Conservation (phyloP, 2,113 vertebrate species). For the Podocnemis expansa region DNA sequence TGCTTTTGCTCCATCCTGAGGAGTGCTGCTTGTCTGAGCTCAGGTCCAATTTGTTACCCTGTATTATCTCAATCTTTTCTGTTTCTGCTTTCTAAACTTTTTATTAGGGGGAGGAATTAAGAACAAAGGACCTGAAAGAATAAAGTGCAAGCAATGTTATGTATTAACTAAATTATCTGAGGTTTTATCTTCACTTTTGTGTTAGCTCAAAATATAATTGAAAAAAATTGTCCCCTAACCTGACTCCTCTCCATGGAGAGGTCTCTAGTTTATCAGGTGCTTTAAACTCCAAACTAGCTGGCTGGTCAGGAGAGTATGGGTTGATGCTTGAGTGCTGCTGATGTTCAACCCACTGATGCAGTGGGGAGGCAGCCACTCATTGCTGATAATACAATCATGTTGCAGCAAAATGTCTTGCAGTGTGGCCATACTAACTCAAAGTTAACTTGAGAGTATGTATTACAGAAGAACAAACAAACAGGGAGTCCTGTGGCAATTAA, state of each 20-base stretch:
- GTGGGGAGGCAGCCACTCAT: background rate
- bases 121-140: background rate
- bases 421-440: too few relatives aligned
- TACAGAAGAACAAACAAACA: too few relatives aligned
- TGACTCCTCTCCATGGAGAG: background rate
- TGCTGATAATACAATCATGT: background rate
- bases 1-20: background rate
- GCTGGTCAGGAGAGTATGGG: background rate
- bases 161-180: background rate
- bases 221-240: background rate
- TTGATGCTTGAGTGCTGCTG: accelerated
- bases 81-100: background rate
- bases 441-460: too few relatives aligned
- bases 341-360: background rate
- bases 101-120: conserved; percentile 1
- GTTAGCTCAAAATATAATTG: background rate
- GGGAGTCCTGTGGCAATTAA: too few relatives aligned
- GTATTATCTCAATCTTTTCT: background rate
- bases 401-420: too few relatives aligned
- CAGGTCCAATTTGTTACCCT: background rate
- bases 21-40: background rate
- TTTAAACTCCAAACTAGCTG: background rate
- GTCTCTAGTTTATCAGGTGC: background rate
- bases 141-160: background rate
- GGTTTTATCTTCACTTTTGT: background rate